Evolutionary conservation across 2,113 vertebrate species (phyloP).

Genomic region (Hipposideros armiger): DNA sequence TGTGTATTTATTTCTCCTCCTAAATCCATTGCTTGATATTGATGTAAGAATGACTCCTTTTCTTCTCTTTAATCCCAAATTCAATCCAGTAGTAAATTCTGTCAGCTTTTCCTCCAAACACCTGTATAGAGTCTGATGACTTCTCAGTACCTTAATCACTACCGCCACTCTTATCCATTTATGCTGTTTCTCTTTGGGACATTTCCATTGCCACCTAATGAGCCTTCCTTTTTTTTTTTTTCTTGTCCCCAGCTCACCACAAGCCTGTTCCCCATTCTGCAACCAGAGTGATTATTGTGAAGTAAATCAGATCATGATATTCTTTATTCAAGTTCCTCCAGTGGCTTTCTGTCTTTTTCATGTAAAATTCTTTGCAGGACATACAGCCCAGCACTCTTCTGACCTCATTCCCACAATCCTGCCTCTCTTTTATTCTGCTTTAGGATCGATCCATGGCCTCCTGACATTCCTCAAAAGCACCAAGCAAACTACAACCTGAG

Average conservation of each 20-base stretch:
- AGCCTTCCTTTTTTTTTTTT: background rate
- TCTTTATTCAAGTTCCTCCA: background rate
- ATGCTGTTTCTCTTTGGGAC: background rate
- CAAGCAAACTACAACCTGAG: background rate
- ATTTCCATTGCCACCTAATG: background rate
- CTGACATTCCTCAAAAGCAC: background rate
- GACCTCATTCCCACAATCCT: background rate
- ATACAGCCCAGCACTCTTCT: background rate
- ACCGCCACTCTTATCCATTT: rapidly evolving
- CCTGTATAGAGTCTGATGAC: background rate
- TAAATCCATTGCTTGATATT: background rate
- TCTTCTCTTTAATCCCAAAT: background rate
- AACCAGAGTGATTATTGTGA: background rate
- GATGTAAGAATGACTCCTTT: background rate
- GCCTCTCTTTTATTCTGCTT: background rate
- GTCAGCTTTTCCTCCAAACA: background rate
- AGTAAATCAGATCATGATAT: background rate
- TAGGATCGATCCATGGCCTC: background rate
- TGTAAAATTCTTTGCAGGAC: background rate
- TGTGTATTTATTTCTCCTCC: background rate
- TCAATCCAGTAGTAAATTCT: background rate
- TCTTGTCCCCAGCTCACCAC: background rate
- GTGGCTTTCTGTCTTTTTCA: background rate
- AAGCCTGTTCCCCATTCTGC: background rate
- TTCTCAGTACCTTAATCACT: background rate